Conservation (phyloP, 2,113 vertebrate species). For the Rhea pennata region DNA sequence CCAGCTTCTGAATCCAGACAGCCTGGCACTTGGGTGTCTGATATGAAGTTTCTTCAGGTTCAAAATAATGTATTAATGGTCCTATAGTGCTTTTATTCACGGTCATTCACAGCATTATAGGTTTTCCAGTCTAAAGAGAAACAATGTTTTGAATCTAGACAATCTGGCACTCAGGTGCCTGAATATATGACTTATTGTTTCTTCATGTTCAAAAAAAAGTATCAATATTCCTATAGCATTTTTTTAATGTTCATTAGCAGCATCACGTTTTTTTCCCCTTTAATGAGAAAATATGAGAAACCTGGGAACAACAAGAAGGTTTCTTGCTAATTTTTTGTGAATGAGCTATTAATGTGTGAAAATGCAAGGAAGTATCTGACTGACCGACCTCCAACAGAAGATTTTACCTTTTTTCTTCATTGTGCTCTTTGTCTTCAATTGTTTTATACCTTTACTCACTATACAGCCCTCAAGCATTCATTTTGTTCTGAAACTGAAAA, state of each 20-base stretch:
- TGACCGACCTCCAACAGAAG: not conserved
- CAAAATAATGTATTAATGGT: not conserved
- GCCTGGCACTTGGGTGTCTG: not conserved
- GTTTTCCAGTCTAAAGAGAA: not conserved
- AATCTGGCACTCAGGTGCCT: not conserved
- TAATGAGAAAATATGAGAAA: slow-evolving; percentile 24
- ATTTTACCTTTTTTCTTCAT: slow-evolving; percentile 26
- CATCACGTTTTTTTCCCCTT: not conserved
- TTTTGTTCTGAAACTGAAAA: not conserved
- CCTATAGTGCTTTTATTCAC: not conserved
- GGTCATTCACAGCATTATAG: not conserved
- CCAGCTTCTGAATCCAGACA: not conserved
- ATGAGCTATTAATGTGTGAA: slow-evolving; percentile 18
- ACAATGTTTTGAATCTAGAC: not conserved
- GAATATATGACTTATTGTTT: not conserved
- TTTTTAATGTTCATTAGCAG: not conserved
- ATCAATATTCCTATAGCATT: not conserved
- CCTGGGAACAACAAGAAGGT: not conserved
- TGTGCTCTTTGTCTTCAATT: slow-evolving; percentile 21
- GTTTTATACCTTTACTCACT: not conserved
- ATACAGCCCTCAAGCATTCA: not conserved
- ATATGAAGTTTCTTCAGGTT: not conserved
- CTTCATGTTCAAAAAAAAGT: not conserved
- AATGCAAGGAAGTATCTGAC: slow-evolving; percentile 13
- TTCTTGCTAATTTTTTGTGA: not conserved